These are phyloP conservation scores for Scolopax rusticola DNA, from an alignment of 2,797 vertebrate species.

Conservation along the genomic window DNA sequence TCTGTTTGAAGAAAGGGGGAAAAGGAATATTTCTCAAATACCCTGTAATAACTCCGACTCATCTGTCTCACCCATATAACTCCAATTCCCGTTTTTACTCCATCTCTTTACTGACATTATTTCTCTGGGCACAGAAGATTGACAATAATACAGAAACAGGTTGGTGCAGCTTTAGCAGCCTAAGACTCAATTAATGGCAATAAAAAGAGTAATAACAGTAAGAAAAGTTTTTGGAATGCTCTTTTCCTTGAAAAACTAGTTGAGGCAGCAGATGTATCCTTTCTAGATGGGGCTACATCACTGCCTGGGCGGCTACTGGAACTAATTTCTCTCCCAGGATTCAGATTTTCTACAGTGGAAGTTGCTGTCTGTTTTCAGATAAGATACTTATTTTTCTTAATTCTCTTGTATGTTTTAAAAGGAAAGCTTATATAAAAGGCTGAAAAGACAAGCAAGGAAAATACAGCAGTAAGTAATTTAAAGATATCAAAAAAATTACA, in stretches of 20 bases:
- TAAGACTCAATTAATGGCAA: not conserved
- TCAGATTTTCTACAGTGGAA: conserved; percentile 10
- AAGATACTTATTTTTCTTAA: not conserved
- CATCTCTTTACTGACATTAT: not conserved
- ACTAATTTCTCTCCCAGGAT: conserved; percentile 9
- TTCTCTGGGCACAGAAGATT: not conserved
- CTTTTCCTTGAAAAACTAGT: conserved; percentile 3
- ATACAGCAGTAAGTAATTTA: conserved; percentile 27
- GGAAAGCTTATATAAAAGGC: not conserved
- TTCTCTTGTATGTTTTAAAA: not conserved
- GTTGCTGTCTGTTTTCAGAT: not conserved
- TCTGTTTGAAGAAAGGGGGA: not conserved
- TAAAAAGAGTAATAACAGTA: not conserved
- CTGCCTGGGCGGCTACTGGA: conserved; percentile 21
- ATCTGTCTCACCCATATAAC: conserved; percentile 72
- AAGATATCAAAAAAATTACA: not conserved
- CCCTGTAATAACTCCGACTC: conserved; percentile 70
- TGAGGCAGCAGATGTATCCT: not conserved
- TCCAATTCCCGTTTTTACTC: not conserved
- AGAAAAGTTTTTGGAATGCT: not conserved
- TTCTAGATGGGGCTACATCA: not conserved
- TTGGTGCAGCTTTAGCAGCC: not conserved
- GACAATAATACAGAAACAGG: not conserved
- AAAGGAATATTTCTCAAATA: conserved; percentile 24
- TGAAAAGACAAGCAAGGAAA: not conserved